Conservation (phyloP, 2,797 vertebrate genomes). For the Pangasius sanitwongsei region DNA sequence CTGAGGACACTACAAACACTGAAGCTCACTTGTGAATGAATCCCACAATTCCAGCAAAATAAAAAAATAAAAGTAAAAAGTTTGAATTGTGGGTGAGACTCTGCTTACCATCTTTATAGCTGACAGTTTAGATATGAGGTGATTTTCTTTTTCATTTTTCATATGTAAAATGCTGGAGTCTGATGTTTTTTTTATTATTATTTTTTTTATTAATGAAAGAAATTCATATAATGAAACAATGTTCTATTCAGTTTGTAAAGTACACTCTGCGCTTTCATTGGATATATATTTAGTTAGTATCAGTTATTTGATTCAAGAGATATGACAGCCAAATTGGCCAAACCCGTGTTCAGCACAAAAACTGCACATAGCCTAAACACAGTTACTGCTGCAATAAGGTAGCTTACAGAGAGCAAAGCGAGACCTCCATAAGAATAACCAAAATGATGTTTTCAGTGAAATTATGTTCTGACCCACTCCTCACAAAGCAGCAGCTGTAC, state of each 20-base stretch:
- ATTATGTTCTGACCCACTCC: not conserved
- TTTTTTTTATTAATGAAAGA: not conserved
- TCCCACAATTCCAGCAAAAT: not conserved
- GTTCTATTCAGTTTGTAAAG: too few species aligned
- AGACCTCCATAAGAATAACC: not conserved
- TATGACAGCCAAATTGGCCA: not conserved
- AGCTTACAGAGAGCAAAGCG: not conserved
- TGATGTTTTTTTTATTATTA: not conserved
- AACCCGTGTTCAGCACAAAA: not conserved
- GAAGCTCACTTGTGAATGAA: not conserved
- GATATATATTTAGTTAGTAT: not conserved
- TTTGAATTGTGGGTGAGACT: not conserved
- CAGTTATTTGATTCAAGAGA: not conserved
- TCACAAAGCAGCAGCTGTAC: not conserved
- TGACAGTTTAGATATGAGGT: not conserved
- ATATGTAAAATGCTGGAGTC: not conserved
- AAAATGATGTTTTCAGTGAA: too few species aligned
- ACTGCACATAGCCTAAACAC: not conserved
- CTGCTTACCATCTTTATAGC: too few species aligned
- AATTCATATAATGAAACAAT: not conserved
- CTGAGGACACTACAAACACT: not conserved
- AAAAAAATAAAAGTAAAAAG: not conserved
- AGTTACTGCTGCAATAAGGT: not conserved
- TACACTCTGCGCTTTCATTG: not conserved
- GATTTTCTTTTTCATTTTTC: not conserved